phyloP scores from a whole-genome alignment of 2,888 invertebrate genomes.

The Stictocephala bisonia region DNA sequence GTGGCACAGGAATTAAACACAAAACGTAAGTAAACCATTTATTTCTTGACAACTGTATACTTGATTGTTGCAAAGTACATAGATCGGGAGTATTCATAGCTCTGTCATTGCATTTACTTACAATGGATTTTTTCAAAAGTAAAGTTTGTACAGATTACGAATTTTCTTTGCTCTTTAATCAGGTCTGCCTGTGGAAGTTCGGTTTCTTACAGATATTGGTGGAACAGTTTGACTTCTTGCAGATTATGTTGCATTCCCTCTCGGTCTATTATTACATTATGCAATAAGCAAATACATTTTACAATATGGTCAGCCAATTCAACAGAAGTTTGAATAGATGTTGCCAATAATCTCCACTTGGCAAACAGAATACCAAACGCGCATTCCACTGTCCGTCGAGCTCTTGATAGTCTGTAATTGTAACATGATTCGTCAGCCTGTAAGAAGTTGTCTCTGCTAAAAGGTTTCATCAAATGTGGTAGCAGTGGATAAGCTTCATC shows the following conservation, averaged over 20 bases:
- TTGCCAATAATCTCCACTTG: constrained; percentile 47
- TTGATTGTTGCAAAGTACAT: not conserved
- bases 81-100: constrained; percentile 1
- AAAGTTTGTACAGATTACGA: constrained; percentile 13
- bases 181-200: constrained; percentile 21
- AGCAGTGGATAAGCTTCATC: constrained; percentile 40
- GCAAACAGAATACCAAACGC: constrained; percentile 39
- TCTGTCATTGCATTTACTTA: constrained; percentile 7
- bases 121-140: constrained; percentile 9
- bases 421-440: constrained; percentile 13
- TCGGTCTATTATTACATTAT: constrained; percentile 48
- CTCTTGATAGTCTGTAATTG: constrained; percentile 37
- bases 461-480: constrained; percentile 21
- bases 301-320: constrained; percentile 42
- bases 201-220: constrained; percentile 18
- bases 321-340: constrained; percentile 40
- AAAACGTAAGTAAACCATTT: constrained; percentile 17
- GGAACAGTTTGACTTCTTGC: not conserved
- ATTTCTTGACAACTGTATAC: constrained; percentile 1
- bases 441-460: constrained; percentile 12
- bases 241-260: constrained; percentile 29
- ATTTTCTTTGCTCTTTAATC: constrained; percentile 8
- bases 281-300: constrained; percentile 49
- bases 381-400: constrained; percentile 41
- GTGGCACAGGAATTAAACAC: constrained; percentile 25